Conservation (phyloP, 2,888 invertebrate species). For the Cloeon dipterum region DNA sequence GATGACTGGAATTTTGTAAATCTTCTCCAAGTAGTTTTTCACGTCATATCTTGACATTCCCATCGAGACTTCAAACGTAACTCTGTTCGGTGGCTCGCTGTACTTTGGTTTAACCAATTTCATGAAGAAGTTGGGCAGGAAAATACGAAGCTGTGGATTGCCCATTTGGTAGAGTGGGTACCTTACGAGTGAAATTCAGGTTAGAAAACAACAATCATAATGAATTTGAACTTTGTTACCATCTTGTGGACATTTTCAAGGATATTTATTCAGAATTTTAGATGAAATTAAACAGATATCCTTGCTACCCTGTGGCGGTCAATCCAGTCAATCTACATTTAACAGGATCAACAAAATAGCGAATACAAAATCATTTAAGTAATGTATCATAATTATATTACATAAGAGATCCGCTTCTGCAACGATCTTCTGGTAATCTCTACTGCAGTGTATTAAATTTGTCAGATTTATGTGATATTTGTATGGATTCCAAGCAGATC, state of each 20-base stretch:
- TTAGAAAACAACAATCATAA: constrained; percentile 3
- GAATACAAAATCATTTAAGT: too few species aligned
- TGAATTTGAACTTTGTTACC: constrained; percentile 7
- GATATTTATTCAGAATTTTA: too few species aligned
- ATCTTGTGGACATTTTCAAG: constrained; percentile 10
- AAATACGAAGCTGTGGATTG: constrained; percentile 80
- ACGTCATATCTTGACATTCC: constrained; percentile 85
- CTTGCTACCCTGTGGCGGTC: too few species aligned
- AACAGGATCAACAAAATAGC: too few species aligned
- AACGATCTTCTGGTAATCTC: too few species aligned
- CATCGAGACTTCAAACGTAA: constrained; percentile 75
- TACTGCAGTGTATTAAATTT: too few species aligned
- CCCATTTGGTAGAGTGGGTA: constrained; percentile 82
- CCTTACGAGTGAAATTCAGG: constrained; percentile 28
- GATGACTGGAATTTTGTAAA: constrained; percentile 65
- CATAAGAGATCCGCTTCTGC: too few species aligned
- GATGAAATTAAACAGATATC: too few species aligned
- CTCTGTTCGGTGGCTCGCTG: constrained; percentile 51
- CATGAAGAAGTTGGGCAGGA: constrained; percentile 94
- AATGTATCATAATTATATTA: too few species aligned
- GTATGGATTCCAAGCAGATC: too few species aligned
- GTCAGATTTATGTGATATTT: too few species aligned
- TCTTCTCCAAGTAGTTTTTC: constrained; percentile 83
- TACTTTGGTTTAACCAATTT: constrained; percentile 51
- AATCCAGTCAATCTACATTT: too few species aligned